Evolutionary conservation across 2,888 invertebrate genomes (phyloP), one percentile per base, ranked within the genome.

Genomic region (Elegia similella): DNA sequence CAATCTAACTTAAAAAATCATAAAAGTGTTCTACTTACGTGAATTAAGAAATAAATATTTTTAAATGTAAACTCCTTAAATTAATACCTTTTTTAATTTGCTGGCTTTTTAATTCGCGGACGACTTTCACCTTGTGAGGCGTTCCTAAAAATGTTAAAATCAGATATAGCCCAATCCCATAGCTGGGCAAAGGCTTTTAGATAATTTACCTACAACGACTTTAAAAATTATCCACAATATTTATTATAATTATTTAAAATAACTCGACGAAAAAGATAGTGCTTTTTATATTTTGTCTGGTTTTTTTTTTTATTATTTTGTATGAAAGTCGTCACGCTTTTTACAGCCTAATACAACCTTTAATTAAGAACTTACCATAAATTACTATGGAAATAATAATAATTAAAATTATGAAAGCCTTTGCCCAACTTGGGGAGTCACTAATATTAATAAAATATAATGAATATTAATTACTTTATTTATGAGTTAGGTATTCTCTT

Each of bases 61-160:
- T 23, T 3, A 23, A 16, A 8, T 43, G 5, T 5, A 15, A 38
- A 38, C 10, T 38, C 38, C 8, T 10, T 10, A 34, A 10, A 1
- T 34, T 12, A 16, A 12, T 50, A 48, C 48, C 30, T 56, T 50
- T 58, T 47, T 58, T n/a, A n/a, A 12, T 58, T 57, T 38, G 42
- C 8, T 55, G 54, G 23, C 55, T 62, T 58, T 58, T 56, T 42
- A 56, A 56, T 54, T 56, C 29, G 15, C 59, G 59, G 12, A 57
- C 53, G 30, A 60, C 55, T 10, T 55, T 62, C 52, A 59, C 52
- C 47, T 59, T 56, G 46, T 59, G 52, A 2, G 53, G 53, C 17
- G 52, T 43, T 13, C 55, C 57, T 56, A 58, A 13, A 59, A 52
- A 55, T 12, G 30, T 42, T 30, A 59, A 57, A 43, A 55, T 44